A percentile compares a stretch with the other conserved stretches of the same genome.
These are phyloP conservation scores for Amphimedon queenslandica DNA, from an alignment of 37 sponge, comb jelly and placozoan species.

Conservation along the genomic window DNA sequence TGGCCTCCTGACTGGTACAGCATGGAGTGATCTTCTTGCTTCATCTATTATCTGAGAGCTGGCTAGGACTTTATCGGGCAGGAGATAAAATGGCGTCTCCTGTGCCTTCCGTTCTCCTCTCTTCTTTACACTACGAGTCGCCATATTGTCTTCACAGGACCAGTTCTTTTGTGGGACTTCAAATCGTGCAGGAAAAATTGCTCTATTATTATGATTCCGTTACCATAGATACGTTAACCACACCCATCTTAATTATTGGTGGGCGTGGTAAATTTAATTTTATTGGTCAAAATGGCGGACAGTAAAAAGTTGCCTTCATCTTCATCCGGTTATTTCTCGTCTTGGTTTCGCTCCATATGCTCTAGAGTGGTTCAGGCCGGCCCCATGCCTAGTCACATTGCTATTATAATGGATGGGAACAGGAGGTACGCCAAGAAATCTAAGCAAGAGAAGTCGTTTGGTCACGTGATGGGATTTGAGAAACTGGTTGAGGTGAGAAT, in stretches of 20 bases:
- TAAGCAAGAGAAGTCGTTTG: conserved; percentile 42
- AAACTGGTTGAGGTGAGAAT: conserved; percentile 74
- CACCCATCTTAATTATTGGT: too few species aligned
- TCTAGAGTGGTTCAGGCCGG: conserved; percentile 54
- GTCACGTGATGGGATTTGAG: conserved; percentile 91
- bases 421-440: conserved; percentile 86
- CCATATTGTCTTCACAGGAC: too few species aligned
- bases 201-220: too few species aligned
- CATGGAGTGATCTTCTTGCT: conserved; percentile 54
- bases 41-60: conserved; percentile 69
- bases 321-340: too few species aligned
- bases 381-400: conserved; percentile 83
- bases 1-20: conserved; percentile 50
- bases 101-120: too few species aligned
- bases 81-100: background rate
- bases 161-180: too few species aligned
- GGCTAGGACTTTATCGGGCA: conserved; percentile 8
- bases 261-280: too few species aligned
- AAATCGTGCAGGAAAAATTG: too few species aligned
- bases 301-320: too few species aligned
- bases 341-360: conserved; percentile 58
- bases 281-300: too few species aligned
- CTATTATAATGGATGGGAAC: conserved; percentile 99
- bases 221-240: too few species aligned
- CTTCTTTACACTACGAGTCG: too few species aligned